A percentile compares a stretch with the other conserved stretches of the same genome.
Evolutionary conservation across 1,140 invertebrate species (phyloP).

Genomic region (Drosophila paulistorum): DNA sequence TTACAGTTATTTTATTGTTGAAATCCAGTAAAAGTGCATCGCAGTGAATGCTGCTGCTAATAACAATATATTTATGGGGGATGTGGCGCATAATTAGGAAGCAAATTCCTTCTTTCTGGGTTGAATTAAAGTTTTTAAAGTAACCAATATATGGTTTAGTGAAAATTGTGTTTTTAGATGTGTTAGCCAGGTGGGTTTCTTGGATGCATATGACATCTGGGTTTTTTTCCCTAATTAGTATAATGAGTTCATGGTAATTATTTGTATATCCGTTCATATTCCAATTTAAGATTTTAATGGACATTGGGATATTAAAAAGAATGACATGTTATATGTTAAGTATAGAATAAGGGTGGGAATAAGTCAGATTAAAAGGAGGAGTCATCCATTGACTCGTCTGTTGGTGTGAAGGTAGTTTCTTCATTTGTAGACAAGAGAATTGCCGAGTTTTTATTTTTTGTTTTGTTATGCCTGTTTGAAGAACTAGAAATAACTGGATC

Average conservation of each 20-base stretch:
- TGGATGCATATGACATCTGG: neutral
- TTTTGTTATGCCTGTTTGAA: neutral
- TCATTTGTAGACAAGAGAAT: no score
- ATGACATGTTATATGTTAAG: neutral
- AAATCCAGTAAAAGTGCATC: neutral
- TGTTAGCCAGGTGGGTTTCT: neutral
- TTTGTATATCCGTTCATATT: conserved; percentile 5
- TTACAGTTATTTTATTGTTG: neutral
- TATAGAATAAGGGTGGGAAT: neutral
- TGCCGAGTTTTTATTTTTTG: neutral
- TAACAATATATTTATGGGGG: neutral
- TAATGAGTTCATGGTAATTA: neutral
- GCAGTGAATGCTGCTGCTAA: neutral
- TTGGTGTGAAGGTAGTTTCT: no score
- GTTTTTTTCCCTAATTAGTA: neutral
- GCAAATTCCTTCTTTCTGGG: neutral
- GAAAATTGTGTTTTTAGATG: neutral
- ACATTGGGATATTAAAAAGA: neutral
- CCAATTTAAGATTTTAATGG: neutral
- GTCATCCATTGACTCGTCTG: neutral
- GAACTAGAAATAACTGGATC: neutral
- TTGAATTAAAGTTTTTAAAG: conserved; percentile 7
- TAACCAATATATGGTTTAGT: neutral
- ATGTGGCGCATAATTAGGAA: neutral
- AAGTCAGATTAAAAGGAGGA: neutral